These are phyloP conservation scores for Scaptomyza montana DNA, from an alignment of 1,140 invertebrate genomes.

Conservation along the genomic window DNA sequence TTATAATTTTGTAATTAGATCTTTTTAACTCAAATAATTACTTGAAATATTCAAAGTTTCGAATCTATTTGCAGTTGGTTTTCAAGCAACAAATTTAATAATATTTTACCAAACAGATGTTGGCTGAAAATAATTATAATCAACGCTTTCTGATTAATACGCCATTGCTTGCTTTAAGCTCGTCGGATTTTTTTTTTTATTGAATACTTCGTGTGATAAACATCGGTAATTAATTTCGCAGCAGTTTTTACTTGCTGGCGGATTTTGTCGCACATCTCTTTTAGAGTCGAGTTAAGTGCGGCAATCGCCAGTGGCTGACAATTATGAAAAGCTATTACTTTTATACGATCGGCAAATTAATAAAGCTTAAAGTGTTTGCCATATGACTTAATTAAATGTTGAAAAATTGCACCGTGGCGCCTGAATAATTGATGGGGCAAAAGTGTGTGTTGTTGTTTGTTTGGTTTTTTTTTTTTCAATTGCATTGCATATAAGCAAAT, in stretches of 20 bases:
- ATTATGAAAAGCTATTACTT: slow-evolving; percentile 58
- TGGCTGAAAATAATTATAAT: too few species aligned
- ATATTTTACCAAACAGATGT: too few species aligned
- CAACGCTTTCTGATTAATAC: slow-evolving; percentile 44
- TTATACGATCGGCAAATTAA: slow-evolving; percentile 70
- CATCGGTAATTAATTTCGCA: slow-evolving; percentile 67
- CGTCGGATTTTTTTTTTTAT: slow-evolving; percentile 45
- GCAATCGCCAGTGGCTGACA: slow-evolving; percentile 18
- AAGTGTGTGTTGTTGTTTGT: neutral
- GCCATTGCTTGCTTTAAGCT: slow-evolving; percentile 30
- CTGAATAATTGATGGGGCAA: slow-evolving; percentile 52
- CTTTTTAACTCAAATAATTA: too few species aligned
- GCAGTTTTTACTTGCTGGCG: slow-evolving; percentile 1
- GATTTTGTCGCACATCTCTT: slow-evolving; percentile 40
- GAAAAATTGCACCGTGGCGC: slow-evolving; percentile 54
- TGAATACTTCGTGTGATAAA: slow-evolving; percentile 61
- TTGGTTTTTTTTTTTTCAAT: slow-evolving; percentile 7
- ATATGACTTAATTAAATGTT: slow-evolving; percentile 70
- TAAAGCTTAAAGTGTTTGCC: slow-evolving; percentile 64
- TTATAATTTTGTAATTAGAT: too few species aligned
- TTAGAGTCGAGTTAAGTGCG: slow-evolving; percentile 4
- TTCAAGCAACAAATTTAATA: too few species aligned
- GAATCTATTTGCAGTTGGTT: too few species aligned
- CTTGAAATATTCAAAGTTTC: too few species aligned
- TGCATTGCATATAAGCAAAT: slow-evolving; percentile 3